Conservation (phyloP, 2,888 invertebrate species). For the Spilosoma lubricipeda region DNA sequence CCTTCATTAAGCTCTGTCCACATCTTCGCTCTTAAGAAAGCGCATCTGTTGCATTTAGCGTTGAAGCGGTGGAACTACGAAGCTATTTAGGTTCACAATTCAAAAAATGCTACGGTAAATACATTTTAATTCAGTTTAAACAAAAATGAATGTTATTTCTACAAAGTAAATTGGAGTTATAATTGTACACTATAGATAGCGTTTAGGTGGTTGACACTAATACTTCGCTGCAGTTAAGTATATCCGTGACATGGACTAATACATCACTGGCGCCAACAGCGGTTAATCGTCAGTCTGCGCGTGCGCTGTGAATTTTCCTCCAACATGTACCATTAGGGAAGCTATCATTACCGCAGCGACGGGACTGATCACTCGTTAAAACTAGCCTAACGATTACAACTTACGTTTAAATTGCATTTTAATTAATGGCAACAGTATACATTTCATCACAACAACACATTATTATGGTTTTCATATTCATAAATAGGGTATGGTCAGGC, state of each 20-base stretch:
- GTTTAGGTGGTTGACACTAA: constrained; percentile 56
- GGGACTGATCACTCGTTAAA: constrained; percentile 70
- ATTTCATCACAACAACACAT: not conserved
- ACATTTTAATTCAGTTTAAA: not conserved
- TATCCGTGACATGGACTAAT: constrained; percentile 79
- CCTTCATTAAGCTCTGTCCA: not conserved
- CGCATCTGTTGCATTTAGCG: not conserved
- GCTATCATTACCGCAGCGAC: constrained; percentile 82
- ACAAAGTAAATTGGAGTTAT: constrained; percentile 25
- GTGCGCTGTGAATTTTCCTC: constrained; percentile 80
- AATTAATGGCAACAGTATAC: constrained; percentile 41
- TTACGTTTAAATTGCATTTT: constrained; percentile 61
- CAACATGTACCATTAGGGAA: constrained; percentile 76
- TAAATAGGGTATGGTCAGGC: constrained; percentile 4
- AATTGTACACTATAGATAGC: constrained; percentile 22
- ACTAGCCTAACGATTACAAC: constrained; percentile 65
- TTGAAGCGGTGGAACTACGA: too few species aligned
- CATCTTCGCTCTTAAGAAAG: not conserved
- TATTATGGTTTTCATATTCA: constrained; percentile 8
- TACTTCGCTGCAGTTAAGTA: constrained; percentile 61
- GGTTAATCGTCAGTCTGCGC: constrained; percentile 78
- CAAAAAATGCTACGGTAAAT: not conserved
- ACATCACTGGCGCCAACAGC: constrained; percentile 77
- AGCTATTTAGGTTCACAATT: not conserved
- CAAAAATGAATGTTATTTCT: constrained; percentile 18